Conservation (phyloP, 2,888 invertebrate species). For the Incurvaria masculella region DNA sequence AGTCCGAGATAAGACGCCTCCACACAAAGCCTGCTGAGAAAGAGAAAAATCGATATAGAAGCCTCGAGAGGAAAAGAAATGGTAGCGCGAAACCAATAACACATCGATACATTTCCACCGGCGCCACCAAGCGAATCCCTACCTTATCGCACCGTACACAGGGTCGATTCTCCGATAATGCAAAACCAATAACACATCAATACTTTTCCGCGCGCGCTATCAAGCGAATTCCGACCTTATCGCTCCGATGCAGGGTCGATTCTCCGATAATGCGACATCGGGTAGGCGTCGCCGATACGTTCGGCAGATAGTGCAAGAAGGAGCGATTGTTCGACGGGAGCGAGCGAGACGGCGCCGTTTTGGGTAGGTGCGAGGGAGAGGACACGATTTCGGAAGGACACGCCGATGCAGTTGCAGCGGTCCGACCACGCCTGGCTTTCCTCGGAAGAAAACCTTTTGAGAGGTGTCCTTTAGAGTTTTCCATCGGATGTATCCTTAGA, state of each 20-base stretch:
- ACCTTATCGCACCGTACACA: slow-evolving; percentile 19
- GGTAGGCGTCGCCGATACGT: slow-evolving; percentile 56
- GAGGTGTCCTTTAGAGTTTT: too few species aligned
- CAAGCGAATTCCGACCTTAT: slow-evolving; percentile 30
- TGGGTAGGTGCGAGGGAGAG: neutral
- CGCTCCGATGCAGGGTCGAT: neutral
- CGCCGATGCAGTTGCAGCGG: neutral
- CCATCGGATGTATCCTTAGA: too few species aligned
- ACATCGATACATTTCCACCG: slow-evolving; percentile 54
- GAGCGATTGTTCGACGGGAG: neutral
- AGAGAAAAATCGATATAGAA: neutral
- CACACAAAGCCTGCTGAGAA: neutral
- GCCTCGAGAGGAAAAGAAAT: slow-evolving; percentile 35
- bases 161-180: neutral
- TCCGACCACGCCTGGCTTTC: neutral
- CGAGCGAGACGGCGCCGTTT: neutral
- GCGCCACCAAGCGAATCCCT: slow-evolving; percentile 27
- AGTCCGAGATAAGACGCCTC: too few species aligned
- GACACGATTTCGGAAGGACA: neutral
- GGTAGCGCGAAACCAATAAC: slow-evolving; percentile 45
- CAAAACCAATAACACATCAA: slow-evolving; percentile 52
- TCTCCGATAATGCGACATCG: slow-evolving; percentile 20
- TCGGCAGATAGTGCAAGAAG: slow-evolving; percentile 52
- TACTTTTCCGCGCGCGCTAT: slow-evolving; percentile 41
- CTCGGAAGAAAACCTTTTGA: neutral